phyloP scores from a whole-genome alignment of 2,113 vertebrate genomes.

The Sardina pilchardus region DNA sequence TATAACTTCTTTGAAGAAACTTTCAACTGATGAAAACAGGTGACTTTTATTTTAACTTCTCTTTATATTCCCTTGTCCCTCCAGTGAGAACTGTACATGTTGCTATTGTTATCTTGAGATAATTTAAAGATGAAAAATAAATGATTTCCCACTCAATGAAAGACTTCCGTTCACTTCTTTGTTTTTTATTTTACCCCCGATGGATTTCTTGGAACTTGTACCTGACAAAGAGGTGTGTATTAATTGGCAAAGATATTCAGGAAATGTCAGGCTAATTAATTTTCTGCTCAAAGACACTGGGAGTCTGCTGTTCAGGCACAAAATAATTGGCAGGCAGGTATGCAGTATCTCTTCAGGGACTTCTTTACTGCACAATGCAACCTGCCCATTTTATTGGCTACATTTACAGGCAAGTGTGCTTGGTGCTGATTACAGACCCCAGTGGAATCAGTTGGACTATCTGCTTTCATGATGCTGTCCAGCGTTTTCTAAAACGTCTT shows the following conservation, averaged over 20 bases:
- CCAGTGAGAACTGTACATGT: constrained; percentile 54
- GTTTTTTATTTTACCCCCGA: too few relatives aligned
- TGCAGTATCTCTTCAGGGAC: not conserved
- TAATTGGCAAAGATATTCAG: too few relatives aligned
- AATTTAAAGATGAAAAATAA: constrained; percentile 49
- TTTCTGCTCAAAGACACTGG: not conserved
- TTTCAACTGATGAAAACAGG: constrained; percentile 25
- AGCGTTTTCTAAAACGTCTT: not conserved
- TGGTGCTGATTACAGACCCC: not conserved
- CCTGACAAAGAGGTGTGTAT: not conserved
- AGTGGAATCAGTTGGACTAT: not conserved
- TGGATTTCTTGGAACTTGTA: not conserved
- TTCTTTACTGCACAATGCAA: not conserved
- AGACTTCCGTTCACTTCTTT: not conserved
- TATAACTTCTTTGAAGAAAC: constrained; percentile 31
- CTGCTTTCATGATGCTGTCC: not conserved
- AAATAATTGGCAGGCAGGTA: not conserved
- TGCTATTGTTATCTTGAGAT: constrained; percentile 55
- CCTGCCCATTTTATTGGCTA: not conserved
- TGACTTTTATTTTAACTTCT: constrained; percentile 31
- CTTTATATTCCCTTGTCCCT: constrained; percentile 48
- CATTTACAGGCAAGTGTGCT: not conserved
- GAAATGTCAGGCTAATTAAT: not conserved
- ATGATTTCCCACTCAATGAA: constrained; percentile 38
- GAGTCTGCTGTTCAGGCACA: not conserved